These are phyloP conservation scores for Drosophila arizonae DNA, from an alignment of 1,140 invertebrate genomes.

Conservation along the genomic window DNA sequence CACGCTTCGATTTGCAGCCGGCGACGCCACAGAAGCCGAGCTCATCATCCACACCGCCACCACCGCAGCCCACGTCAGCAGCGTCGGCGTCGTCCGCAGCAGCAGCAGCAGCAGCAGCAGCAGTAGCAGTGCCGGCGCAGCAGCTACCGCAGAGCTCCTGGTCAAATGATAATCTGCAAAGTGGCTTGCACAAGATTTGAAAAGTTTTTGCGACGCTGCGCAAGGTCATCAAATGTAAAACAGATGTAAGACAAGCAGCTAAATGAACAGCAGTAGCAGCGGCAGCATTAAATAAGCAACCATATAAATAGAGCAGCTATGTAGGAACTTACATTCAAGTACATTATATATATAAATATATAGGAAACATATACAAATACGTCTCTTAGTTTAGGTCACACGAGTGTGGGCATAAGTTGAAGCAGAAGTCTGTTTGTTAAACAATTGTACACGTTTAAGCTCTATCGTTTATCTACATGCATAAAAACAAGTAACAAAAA, in stretches of 20 bases:
- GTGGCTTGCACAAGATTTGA: conserved; percentile 68
- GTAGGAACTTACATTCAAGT: background rate
- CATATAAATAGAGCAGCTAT: conserved; percentile 13
- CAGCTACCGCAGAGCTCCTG: conserved; percentile 57
- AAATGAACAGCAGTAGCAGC: background rate
- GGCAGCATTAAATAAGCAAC: conserved; percentile 19
- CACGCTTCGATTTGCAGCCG: conserved; percentile 76
- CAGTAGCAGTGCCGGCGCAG: conserved; percentile 43
- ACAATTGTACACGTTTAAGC: conserved; percentile 78
- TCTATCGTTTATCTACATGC: conserved; percentile 76
- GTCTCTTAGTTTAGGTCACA: conserved; percentile 66
- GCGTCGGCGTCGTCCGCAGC: background rate
- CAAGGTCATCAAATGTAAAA: conserved; percentile 28
- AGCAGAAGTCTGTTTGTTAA: conserved; percentile 78
- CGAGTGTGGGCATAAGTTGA: conserved; percentile 53
- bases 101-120: conserved; percentile 5
- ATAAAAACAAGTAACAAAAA: conserved; percentile 59
- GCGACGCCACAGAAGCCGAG: conserved; percentile 53
- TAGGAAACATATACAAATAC: conserved; percentile 34
- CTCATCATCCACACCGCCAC: conserved; percentile 55
- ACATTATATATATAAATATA: conserved; percentile 23
- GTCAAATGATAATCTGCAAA: conserved; percentile 69
- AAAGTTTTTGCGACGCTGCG: conserved; percentile 28
- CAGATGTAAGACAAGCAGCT: background rate
- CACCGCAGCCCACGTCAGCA: background rate